Evolutionary conservation across 2,797 vertebrate genomes (phyloP), one percentile per base, ranked within the genome.

Genomic region (Ctenosaura bakeri): DNA sequence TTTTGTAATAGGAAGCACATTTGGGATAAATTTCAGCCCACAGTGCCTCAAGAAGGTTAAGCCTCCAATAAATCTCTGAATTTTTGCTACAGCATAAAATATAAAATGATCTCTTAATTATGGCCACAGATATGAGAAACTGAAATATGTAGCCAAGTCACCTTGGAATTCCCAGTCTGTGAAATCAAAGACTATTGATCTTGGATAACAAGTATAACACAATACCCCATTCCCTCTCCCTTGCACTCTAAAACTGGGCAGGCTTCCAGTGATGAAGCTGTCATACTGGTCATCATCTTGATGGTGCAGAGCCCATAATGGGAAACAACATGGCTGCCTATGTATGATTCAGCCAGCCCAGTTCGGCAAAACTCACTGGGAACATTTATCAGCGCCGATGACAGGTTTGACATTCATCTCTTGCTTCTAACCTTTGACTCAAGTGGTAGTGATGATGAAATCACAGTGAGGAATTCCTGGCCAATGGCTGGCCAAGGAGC

Each of bases 401-500:
- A 90, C 90, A 87, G 26, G 80, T n/a, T 87, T 83, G 80, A 90
- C 97, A 97, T 96, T 96, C 92, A 94, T 94, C 90, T 92, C 94
- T 73, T 96, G 95, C 95, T 94, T 93, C 66, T 96, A 96, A 97
- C 97, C 98, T 98, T 96, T 97, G 92, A 97, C 97, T 97, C 91
- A 69, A 9, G 89, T 76, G 73, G 94, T 97, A 98, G 93, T 78
- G 14, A 89, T 88, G 78, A 94, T 97, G 98, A 98, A 98, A 98
- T 98, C 97, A 97, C 96, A 94, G 95, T 89, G 95, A 97, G 96
- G 95, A 71, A 90, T 59, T 9, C 95, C 97, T 92, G 90, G 95
- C 98, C 98, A 98, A 98, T 98, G 95, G 96, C 93, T 96, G 83
- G 92, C 95, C 97, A 97, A 95, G 93, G 97, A 97, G 95, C 98